Conservation (phyloP, 1,140 invertebrate species). For the Nomia melanderi region DNA sequence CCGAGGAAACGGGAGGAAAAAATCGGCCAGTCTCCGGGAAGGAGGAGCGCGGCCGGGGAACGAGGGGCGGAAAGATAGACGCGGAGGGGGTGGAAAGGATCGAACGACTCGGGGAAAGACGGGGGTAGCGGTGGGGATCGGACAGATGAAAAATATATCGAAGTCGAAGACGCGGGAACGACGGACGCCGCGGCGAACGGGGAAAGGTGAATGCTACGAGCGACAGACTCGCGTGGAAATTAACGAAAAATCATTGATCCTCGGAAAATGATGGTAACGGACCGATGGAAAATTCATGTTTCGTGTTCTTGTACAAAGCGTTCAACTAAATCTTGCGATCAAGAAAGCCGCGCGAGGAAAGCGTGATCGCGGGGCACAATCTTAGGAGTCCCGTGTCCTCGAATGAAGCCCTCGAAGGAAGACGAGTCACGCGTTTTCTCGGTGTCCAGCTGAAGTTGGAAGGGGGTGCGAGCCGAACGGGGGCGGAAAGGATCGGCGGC, state of each 20-base stretch:
- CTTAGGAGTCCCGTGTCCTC: neutral
- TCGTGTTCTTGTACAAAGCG: too few relatives aligned
- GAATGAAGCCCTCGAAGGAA: slow-evolving; percentile 34
- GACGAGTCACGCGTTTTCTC: slow-evolving; percentile 35
- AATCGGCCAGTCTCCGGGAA: slow-evolving; percentile 71
- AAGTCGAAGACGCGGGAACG: neutral
- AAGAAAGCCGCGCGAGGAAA: too few relatives aligned
- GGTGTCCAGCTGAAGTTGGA: slow-evolving; percentile 21
- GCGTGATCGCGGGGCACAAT: neutral
- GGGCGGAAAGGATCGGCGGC: slow-evolving; percentile 24
- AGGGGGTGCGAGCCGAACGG: neutral
- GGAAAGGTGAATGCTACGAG: too few relatives aligned
- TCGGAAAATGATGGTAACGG: too few relatives aligned
- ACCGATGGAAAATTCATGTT: too few relatives aligned
- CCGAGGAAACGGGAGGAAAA: slow-evolving; percentile 77
- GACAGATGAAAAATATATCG: slow-evolving; percentile 11
- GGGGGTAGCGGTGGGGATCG: slow-evolving; percentile 39
- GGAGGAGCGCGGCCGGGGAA: slow-evolving; percentile 59
- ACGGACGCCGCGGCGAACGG: neutral
- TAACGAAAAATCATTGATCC: too few relatives aligned
- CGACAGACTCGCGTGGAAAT: too few relatives aligned
- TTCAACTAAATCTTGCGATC: too few relatives aligned
- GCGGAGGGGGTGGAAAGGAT: slow-evolving; percentile 54
- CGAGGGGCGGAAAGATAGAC: slow-evolving; percentile 56
- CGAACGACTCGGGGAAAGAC: slow-evolving; percentile 16